Evolutionary conservation across 2,797 vertebrate species (phyloP), one percentile per base, ranked within the genome.

Genomic region (Anguilla megastoma): DNA sequence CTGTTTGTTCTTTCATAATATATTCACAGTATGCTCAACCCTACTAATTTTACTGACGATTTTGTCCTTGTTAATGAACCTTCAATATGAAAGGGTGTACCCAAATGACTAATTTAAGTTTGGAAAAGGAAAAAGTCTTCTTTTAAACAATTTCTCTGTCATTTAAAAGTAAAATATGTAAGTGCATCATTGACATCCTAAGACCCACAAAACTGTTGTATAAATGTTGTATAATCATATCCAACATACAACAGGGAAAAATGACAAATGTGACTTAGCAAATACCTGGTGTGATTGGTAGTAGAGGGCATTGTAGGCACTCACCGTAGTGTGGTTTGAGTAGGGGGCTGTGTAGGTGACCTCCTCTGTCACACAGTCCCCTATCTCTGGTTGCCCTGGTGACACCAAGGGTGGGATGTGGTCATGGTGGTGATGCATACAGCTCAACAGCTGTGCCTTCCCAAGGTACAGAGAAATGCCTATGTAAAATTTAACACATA

Each of bases 401-500:
- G 96, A 94, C 90, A 94, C 92, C 91, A 98, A 92, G n/a, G 98
- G 97, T 0, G 97, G 97, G 89, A 99, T 97, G 93, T 97, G 93
- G 93, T 97, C 96, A 0, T 99, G 98, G 91, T 94, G 95, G 90
- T 99, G 94, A 91, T 99, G 98, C 66, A 92, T 96, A 92, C 99
- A 99, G 94, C 97, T 97, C 87, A 99, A 92, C 90, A 99, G 93
- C 90, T 88, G 93, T 87, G 98, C 98, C 86, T 95, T 97, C 36
- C 97, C 97, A 0, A 96, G 98, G 86, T 97, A 99, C 54, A 99
- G 95, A 86, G 98, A 97, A 85, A 99, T 99, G 88, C 99, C 98
- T 99, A 89, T 88, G 84, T 36, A 84, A 92, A 12, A 58, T 54
- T 82, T 50, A 82, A 50, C 5, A 50, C 21, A 82, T 16, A 76